A percentile compares a stretch with the other conserved stretches of the same genome.
Conservation (phyloP, 1,140 invertebrate species). For the Drosophila nebulosa region DNA sequence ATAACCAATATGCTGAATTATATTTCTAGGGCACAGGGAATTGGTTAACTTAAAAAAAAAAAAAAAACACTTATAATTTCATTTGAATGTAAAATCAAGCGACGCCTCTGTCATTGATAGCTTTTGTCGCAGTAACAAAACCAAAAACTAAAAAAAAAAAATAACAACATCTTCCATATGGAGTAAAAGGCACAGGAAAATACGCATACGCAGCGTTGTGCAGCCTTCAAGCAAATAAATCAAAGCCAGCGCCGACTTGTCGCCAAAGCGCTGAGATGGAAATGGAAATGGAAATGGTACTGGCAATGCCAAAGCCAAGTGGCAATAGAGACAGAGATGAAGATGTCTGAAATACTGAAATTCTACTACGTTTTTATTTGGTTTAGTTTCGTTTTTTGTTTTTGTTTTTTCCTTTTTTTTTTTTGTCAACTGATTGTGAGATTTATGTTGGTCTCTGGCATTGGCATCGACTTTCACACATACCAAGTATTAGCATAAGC, state of each 20-base stretch:
- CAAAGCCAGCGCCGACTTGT: slow-evolving; percentile 55
- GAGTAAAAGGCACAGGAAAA: slow-evolving; percentile 13
- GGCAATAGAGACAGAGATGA: background rate
- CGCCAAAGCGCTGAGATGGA: slow-evolving; percentile 36
- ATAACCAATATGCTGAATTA: background rate
- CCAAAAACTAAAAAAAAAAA: background rate
- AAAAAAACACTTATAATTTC: slow-evolving; percentile 54
- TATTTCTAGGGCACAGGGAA: background rate
- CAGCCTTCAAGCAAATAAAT: slow-evolving; percentile 62
- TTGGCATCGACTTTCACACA: background rate
- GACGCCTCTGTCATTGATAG: slow-evolving; percentile 63
- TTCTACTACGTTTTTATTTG: background rate
- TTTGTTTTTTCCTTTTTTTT: background rate
- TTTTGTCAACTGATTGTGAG: background rate
- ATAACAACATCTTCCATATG: background rate
- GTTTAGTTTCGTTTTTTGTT: background rate
- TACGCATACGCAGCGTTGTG: slow-evolving; percentile 70
- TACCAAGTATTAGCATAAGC: background rate
- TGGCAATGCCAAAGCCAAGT: background rate
- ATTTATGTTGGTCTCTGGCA: background rate
- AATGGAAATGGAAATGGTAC: background rate
- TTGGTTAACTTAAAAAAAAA: slow-evolving; percentile 1
- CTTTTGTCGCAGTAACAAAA: slow-evolving; percentile 15
- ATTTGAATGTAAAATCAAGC: slow-evolving; percentile 72
- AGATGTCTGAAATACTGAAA: background rate